Percentiles rank a stretch among this genome's conserved stretches.
phyloP scores from a whole-genome alignment of 2,888 invertebrate species.

The Muscina levida region DNA sequence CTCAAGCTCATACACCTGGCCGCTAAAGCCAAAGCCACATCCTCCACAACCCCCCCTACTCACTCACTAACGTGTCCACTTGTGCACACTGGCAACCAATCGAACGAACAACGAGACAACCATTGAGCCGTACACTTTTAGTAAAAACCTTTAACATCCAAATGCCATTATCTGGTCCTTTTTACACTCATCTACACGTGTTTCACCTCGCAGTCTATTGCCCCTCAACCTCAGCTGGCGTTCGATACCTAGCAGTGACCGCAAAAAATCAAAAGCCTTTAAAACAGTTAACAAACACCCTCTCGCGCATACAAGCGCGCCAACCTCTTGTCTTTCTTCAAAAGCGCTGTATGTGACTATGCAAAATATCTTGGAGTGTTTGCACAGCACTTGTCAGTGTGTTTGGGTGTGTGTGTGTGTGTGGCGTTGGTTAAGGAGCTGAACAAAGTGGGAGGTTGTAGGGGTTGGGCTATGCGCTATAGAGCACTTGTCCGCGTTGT shows the following conservation, averaged over 20 bases:
- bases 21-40: no score
- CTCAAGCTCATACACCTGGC: not conserved
- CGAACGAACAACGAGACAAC: conserved; percentile 5
- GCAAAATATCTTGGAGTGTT: conserved; percentile 17
- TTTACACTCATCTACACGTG: conserved; percentile 30
- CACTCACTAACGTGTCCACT: no score
- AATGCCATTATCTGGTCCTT: conserved; percentile 63
- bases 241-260: conserved; percentile 15
- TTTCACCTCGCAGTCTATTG: not conserved
- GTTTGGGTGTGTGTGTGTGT: not conserved
- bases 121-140: conserved; percentile 27
- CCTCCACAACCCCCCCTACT: no score
- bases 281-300: conserved; percentile 39
- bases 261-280: conserved; percentile 50
- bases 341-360: conserved; percentile 3
- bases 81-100: not conserved
- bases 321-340: not conserved
- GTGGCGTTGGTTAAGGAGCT: not conserved
- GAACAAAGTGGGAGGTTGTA: not conserved
- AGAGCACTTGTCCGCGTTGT: conserved; percentile 15
- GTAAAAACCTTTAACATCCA: conserved; percentile 58
- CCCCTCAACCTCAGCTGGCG: not conserved
- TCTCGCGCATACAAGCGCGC: not conserved
- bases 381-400: not conserved
- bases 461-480: not conserved